Evolutionary conservation across 2,797 vertebrate genomes (phyloP), one percentile per base, ranked within the genome.

Genomic region (Passerculus sandwichensis): DNA sequence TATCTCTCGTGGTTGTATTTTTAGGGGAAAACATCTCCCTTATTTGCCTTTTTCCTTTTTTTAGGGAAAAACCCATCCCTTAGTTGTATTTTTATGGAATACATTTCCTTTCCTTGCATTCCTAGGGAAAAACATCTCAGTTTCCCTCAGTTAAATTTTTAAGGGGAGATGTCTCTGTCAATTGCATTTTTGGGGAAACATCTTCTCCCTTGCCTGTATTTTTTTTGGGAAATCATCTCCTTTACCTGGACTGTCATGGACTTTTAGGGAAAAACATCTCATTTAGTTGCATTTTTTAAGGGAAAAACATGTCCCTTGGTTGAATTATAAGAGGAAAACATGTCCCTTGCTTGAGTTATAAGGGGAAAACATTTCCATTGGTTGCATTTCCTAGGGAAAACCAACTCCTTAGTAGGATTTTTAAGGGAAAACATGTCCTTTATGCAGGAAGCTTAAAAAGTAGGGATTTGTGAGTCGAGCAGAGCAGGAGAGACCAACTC

Each of bases 11-110:
- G 6, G 17, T 19, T 38, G 10, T 19, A 1, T 44, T 71, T 45
- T 51, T 71, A 44, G 25, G 11, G 23, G 10, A 45, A 72, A 61
- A 27, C 29, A 61, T 38, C 13, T 20, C 23, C 30, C 11, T 44
- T 5, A 3, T 16, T 47, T 61, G 7, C 18, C 5, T 60, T n/a
- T 26, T 50, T 14, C 8, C 9, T 50, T 48, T 48, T 27, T 36
- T 36, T 17, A 13, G 18, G 22, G 38, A 7, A 38, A 45, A 69
- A 5, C 25, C 4, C 1, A 0, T 47, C 16, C n/a, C 13, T 69
- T 20, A 9, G 6, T 40, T 69, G 20, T 19, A 30, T 30, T 40
- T 77, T 77, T 18, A 15, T 0, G 1, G 11, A 27, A 57, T 59
- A 60, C 11, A 34, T 51, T 29, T 66, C 17, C 8, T 66, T 85